Base-by-base conservation (phyloP, 2,888 invertebrate genomes). In the Allophyes oxyacanthae region DNA sequence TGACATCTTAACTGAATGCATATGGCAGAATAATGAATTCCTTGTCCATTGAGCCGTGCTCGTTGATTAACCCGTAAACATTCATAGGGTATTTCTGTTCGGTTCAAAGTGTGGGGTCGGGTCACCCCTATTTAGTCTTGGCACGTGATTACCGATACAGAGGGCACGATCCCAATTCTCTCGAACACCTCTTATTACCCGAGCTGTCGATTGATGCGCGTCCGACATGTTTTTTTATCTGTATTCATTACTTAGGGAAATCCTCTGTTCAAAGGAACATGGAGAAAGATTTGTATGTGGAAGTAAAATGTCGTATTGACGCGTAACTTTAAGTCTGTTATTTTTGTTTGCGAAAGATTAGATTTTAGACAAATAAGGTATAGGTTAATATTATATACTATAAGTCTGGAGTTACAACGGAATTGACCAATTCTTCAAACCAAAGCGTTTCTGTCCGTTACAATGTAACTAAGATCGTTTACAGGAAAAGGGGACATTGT, bases 111-210 rank as follows among this genome's bases (percentile, higher is more conserved):
- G 82, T 84, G 84, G 89, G 88, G 88, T 84, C 84, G 81, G 63
- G 73, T 82, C 83, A 82, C 87, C 88, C 88, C 78, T 75, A 75
- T 80, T 78, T 70, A 75, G 81, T 83, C 82, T 83, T 81, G 87
- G 82, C 89, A 89, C 87, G 88, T 88, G 89, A 89, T 91, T 86
- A 91, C 84, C 81, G 81, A 83, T 86, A 87, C 80, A 84, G 82
- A 64, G 91, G 90, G 88, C 91, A 84, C 80, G 91, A 88, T 79
- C 90, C 88, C 87, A 87, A 90, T 90, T 86, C 84, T 82, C 73
- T 83, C 75, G 55, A 68, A 82, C 87, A 87, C 88, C 84, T 87
- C 81, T 83, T 84, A 87, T 83, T 86, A 84, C 83, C 72, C 69
- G 62, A 65, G 63, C 67, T 81, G 87, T 76, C 81, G 89, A 92